Percentiles rank a stretch among this genome's conserved stretches.
These are phyloP conservation scores for Luehdorfia chinensis DNA, from an alignment of 1,140 invertebrate genomes.

Conservation along the genomic window DNA sequence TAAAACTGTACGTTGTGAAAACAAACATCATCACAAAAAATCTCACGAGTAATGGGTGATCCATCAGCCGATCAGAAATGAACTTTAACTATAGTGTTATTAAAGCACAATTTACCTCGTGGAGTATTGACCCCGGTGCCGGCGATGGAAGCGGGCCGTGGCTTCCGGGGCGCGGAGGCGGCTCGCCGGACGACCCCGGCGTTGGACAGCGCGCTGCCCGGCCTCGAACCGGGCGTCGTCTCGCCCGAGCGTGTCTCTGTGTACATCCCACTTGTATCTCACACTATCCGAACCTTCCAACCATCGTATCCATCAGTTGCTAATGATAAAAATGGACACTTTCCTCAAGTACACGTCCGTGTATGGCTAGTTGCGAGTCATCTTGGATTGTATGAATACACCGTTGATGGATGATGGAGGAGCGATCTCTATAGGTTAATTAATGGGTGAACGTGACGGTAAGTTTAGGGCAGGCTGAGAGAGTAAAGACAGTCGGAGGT, in stretches of 20 bases:
- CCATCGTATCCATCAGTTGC: background rate
- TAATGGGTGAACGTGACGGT: too few species aligned
- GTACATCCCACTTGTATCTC: constrained; percentile 18
- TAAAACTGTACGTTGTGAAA: too few species aligned
- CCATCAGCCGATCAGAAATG: too few species aligned
- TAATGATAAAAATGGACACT: too few species aligned
- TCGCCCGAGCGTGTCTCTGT: constrained; percentile 76
- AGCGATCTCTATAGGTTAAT: too few species aligned
- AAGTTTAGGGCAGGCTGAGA: too few species aligned
- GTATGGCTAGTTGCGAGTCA: background rate
- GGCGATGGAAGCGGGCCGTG: constrained; percentile 90
- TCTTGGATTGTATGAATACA: too few species aligned
- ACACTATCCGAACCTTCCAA: background rate
- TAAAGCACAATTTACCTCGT: constrained; percentile 59
- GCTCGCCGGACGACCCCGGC: constrained; percentile 75
- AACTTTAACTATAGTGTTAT: too few species aligned
- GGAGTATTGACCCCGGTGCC: constrained; percentile 86
- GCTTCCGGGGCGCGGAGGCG: constrained; percentile 80
- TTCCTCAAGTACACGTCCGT: background rate
- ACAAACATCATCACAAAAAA: too few species aligned
- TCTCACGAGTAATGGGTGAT: too few species aligned
- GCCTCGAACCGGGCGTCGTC: constrained; percentile 86
- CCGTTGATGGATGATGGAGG: too few species aligned
- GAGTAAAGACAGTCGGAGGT: too few species aligned
- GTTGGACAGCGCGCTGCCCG: constrained; percentile 85